Percentiles rank a stretch among this genome's conserved stretches.
Conservation (phyloP, 2,888 invertebrate species). For the Drosophila percnosoma region DNA sequence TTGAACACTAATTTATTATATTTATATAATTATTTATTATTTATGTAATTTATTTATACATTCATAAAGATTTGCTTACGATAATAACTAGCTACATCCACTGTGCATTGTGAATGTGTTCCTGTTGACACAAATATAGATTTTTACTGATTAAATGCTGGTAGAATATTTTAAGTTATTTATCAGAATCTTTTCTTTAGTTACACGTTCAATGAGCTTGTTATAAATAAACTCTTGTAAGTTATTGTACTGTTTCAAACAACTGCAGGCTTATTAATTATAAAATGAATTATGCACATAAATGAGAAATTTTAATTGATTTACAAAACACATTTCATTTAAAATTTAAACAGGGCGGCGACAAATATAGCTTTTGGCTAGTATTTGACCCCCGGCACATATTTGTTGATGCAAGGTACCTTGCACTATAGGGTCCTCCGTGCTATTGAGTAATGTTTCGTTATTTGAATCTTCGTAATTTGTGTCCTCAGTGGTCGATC, state of each 20-base stretch:
- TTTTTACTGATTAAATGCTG: background rate
- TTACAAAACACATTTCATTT: constrained; percentile 1
- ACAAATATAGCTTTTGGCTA: no score
- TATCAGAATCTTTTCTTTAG: background rate
- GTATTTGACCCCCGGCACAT: no score
- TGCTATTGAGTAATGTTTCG: rapidly evolving
- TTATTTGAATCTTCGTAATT: no score
- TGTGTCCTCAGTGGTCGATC: background rate
- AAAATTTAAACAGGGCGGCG: background rate
- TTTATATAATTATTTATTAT: no score
- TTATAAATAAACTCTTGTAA: constrained; percentile 19
- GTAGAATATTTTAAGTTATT: background rate
- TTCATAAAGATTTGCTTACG: background rate
- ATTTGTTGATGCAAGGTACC: no score
- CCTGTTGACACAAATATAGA: background rate
- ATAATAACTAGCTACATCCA: no score
- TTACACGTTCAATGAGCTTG: background rate
- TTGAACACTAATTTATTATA: background rate
- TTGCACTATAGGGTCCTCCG: background rate
- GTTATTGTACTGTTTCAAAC: background rate
- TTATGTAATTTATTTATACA: background rate
- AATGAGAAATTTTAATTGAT: background rate
- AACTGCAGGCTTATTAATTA: constrained; percentile 9
- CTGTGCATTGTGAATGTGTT: background rate
- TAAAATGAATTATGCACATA: background rate